Base-by-base conservation (phyloP, 1,140 invertebrate genomes). In the Bombus cullumanus region DNA sequence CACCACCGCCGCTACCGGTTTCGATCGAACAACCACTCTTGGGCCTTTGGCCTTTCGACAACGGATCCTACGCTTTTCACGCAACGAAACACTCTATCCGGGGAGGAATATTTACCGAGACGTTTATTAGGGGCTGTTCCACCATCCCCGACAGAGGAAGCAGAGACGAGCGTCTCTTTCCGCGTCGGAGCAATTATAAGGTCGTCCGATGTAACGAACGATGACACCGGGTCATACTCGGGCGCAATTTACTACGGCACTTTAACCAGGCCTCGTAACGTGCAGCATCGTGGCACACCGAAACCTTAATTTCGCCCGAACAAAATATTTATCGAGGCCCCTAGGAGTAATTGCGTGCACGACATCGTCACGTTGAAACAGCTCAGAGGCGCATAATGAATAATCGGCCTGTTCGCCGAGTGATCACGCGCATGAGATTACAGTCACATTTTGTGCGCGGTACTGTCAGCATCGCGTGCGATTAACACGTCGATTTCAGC, bases 311-410 rank as follows among this genome's bases (percentile, higher is more conserved):
- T 82, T 68, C 47, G 53, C 72, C 18, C 37, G 83, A 77, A 83
- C 79, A 71, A 90, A 91, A 87, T 91, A 91, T 89, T 90, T 90
- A 90, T 91, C 89, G 80, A 79, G 83, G 53, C 41, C 34, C 79
- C 43, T 22, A n/a, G 66, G 74, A 86, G 88, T 90, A 90, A 91
- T 90, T 90, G 87, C 87, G 87, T 89, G 89, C 82, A 79, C 68
- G 64, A 74, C 90, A 81, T 86, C 76, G 83, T 86, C 83, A 73
- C 82, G 74, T 75, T 73, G 85, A 76, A 86, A 86, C 81, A 73
- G 39, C 53, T 76, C 66, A 15, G 53, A 22, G 69, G 47, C 66
- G 37, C 64, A 71, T 88, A 86, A 88, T 89, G 87, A 89, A 89
- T 89, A 88, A 89, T 89, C 83, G 87, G 47, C 69, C 88, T 68